Evolutionary conservation across 2,888 invertebrate species (phyloP), one percentile per base, ranked within the genome.

Genomic region (Strigamia transsilvanica): DNA sequence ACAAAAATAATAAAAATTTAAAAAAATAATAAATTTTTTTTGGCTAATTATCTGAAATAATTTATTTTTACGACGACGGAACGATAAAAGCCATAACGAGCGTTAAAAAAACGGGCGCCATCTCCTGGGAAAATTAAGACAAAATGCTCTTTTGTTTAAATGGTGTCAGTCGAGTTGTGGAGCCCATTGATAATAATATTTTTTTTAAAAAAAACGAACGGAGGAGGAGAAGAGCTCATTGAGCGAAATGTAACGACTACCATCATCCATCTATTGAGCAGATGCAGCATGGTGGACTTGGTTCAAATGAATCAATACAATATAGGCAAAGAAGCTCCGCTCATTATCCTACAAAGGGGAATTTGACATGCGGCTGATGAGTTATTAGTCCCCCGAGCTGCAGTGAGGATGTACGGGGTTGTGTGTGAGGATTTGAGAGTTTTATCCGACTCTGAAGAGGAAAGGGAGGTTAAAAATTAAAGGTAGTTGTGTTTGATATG

Each of bases 221-320:
- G 5, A 15, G 1, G 46, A 23, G 23, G 21, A 61, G 23, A n/a
- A n/a, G 12, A 23, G 61, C 61, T 18, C 61, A 61, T 61, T 61
- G 61, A 61, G 61, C 61, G 51, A 61, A 61, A 61, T 61, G 61
- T 61, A 61, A 61, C 61, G 61, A 18, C 61, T 23, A 21, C 2
- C 61, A 61, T 61, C 18, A 61, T 61, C 61, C 61, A 61, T 61
- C 61, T 12, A 61, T n/a, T 23, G n/a, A 61, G 18, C 61, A 61
- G 23, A 61, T 61, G 21, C 61, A 23, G 61, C 61, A 61, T 23
- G 21, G 18, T n/a, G 46, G 46, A 46, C 46, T 23, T 21, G 61
- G 61, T 61, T 61, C 61, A 61, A 61, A 61, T 61, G 61, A 61
- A 61, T 61, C 61, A 21, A 61, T 61, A 61, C 61, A 10, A 51